Evolutionary conservation across 2,888 invertebrate genomes (phyloP).

Genomic region (Ecliptopera silaceata): DNA sequence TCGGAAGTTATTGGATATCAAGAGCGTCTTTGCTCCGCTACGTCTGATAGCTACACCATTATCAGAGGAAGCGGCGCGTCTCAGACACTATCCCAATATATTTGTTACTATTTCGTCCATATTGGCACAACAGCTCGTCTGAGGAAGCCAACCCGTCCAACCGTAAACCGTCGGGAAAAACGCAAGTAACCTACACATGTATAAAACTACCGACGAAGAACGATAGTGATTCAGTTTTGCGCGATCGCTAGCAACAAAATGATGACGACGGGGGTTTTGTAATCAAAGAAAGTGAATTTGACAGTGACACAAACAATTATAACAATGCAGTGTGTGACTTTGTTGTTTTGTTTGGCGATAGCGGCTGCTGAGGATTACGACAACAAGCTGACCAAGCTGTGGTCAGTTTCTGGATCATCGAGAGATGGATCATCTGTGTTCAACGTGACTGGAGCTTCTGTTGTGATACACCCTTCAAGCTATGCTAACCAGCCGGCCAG

Average conservation of each 20-base stretch:
- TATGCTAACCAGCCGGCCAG: conserved; percentile 46
- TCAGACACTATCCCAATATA: conserved; percentile 54
- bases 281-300: conserved; percentile 63
- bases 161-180: conserved; percentile 75
- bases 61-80: conserved; percentile 70
- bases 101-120: conserved; percentile 60
- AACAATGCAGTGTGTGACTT: conserved; percentile 57
- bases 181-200: conserved; percentile 76
- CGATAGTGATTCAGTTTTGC: conserved; percentile 78
- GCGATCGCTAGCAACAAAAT: conserved; percentile 79
- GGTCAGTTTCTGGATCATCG: conserved; percentile 59
- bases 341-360: conserved; percentile 60
- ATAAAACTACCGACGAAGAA: conserved; percentile 75
- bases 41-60: conserved; percentile 41
- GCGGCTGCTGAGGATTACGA: conserved; percentile 58
- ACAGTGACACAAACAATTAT: conserved; percentile 23
- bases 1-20: background rate
- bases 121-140: conserved; percentile 61
- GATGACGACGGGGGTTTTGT: conserved; percentile 54
- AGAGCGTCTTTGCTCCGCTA: conserved; percentile 9
- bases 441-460: conserved; percentile 68
- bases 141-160: conserved; percentile 67
- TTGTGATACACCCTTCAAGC: conserved; percentile 62
- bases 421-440: conserved; percentile 64
- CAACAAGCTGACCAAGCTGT: conserved; percentile 64